These are phyloP conservation scores for Bryconaethiops microstoma DNA, from an alignment of 2,797 vertebrate genomes.

Conservation along the genomic window DNA sequence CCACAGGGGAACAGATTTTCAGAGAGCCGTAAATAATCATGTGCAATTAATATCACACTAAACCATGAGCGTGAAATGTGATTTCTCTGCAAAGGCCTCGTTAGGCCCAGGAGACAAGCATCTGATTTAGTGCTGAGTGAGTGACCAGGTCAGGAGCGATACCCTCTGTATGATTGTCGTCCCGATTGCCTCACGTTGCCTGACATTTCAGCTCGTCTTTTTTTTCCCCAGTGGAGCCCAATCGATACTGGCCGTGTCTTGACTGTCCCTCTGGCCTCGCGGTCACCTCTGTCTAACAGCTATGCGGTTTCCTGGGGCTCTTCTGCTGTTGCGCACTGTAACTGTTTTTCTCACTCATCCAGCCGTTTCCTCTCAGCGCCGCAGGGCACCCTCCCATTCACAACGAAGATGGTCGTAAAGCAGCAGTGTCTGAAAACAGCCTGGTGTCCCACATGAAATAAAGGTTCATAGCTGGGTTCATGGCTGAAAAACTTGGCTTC, in stretches of 20 bases:
- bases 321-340: constrained; percentile 66
- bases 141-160: constrained; percentile 56
- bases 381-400: not conserved
- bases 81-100: constrained; percentile 10
- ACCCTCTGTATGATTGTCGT: constrained; percentile 62
- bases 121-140: constrained; percentile 33
- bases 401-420: not conserved
- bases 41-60: not conserved
- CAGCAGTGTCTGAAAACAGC: not conserved
- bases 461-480: constrained; percentile 7
- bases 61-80: not conserved
- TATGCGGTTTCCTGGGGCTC: constrained; percentile 65
- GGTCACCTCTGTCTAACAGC: constrained; percentile 59
- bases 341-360: constrained; percentile 58
- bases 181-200: constrained; percentile 63
- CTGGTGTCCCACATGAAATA: not conserved
- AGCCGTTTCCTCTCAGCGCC: constrained; percentile 2
- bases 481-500: not conserved
- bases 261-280: constrained; percentile 43
- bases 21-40: not conserved
- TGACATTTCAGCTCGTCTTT: constrained; percentile 58
- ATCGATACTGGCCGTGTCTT: constrained; percentile 69
- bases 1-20: not conserved
- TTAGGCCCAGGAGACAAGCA: constrained; percentile 33
- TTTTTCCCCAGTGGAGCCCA: constrained; percentile 57